Percentiles rank a stretch among this genome's conserved stretches.
These are phyloP conservation scores for Endotricha flammealis DNA, from an alignment of 2,888 invertebrate genomes.

Conservation along the genomic window DNA sequence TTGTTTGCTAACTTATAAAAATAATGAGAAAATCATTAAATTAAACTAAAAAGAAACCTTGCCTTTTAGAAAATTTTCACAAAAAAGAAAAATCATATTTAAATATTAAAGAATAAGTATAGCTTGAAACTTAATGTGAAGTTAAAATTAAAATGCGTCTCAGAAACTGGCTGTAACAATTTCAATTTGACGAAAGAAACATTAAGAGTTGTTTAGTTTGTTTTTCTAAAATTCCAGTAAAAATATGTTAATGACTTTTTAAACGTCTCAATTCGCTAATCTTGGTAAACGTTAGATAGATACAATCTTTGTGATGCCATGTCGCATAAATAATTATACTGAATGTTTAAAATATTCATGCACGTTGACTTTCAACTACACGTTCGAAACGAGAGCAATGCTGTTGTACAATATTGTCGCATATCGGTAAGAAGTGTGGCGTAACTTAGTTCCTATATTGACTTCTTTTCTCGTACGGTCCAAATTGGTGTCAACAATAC, in stretches of 20 bases:
- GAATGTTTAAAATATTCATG: conserved; percentile 11
- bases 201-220: too few relatives aligned
- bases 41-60: too few relatives aligned
- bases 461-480: conserved; percentile 27
- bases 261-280: conserved; percentile 16
- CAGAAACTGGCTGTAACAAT: too few relatives aligned
- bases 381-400: conserved; percentile 4
- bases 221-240: too few relatives aligned
- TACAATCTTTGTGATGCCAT: conserved; percentile 16
- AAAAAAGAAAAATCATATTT: too few relatives aligned
- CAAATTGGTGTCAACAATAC: conserved; percentile 38
- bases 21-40: too few relatives aligned
- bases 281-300: conserved; percentile 12
- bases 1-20: too few relatives aligned
- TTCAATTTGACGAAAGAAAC: too few relatives aligned
- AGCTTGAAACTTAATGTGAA: too few relatives aligned
- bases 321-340: conserved; percentile 16
- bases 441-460: conserved; percentile 22
- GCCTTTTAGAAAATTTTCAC: too few relatives aligned
- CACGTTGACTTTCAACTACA: conserved; percentile 3
- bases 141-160: too few relatives aligned
- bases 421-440: conserved; percentile 25
- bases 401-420: conserved; percentile 15
- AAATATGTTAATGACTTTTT: conserved; percentile 16
- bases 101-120: too few relatives aligned